Base-by-base conservation (phyloP, 2,113 vertebrate genomes). In the Picathartes gymnocephalus region DNA sequence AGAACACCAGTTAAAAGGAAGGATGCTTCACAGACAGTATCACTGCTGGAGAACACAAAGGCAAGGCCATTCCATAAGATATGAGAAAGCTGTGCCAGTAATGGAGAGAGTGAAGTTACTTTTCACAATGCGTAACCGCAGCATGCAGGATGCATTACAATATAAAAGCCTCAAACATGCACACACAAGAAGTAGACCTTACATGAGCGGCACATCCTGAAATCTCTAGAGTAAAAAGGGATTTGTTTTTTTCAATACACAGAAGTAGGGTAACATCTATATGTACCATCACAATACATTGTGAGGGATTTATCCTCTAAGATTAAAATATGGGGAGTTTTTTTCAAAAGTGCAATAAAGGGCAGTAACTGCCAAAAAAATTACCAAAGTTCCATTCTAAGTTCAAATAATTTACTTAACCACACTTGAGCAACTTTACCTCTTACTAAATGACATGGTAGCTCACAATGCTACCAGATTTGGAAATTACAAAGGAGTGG, bases 271-370 rank as follows among this genome's bases (percentile, higher is more conserved):
- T 60, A 78, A 74, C 13, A 42, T 66, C 39, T 56, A 11, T 10
- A 58, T 9, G 30, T 30, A 47, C n/a, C 24, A 86, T 33, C 18
- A 62, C 21, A 78, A 80, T 10, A 86, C 0, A 4, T 1, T 81
- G 39, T 14, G 22, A 71, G 7, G 11, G 10, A 66, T 83, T 80
- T 54, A 35, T 69, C 30, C 42, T 90, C 12, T 2, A 70, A 81
- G 33, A 83, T 60, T 15, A 77, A 74, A 60, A 50, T 14, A 25
- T 0, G 3, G 17, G 1, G 2, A 1, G 3, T 13, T 39, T 31
- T 9, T 62, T 37, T 39, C 9, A 15, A 16, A 37, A 64, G 4
- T 33, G 6, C 17, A 78, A 37, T 33, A 71, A 44, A 90, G 10
- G 18, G 25, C 40, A 79, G 20, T 74, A 84, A 76, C 12, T 22